These are phyloP conservation scores for Catharus minimus DNA, from an alignment of 2,113 vertebrate species.

Conservation along the genomic window DNA sequence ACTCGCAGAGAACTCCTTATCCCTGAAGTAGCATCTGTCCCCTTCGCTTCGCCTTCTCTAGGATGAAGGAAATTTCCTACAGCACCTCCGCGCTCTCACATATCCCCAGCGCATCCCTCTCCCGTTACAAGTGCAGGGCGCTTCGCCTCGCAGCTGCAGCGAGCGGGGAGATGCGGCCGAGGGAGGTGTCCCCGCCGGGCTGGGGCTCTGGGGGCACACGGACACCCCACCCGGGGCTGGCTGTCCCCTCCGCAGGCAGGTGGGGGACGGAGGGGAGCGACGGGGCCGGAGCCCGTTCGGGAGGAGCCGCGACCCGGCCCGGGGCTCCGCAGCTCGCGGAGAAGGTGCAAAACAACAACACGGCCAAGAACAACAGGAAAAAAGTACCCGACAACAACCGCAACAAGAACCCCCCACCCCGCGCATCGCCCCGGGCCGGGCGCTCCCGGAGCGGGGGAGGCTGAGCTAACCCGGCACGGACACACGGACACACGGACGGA, in stretches of 20 bases:
- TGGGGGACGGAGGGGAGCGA: neutral
- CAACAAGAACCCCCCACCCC: neutral
- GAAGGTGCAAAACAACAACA: neutral
- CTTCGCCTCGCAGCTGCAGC: neutral
- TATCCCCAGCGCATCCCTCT: neutral
- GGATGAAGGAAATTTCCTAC: neutral
- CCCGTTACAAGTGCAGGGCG: neutral
- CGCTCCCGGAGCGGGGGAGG: neutral
- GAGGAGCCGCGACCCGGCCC: neutral
- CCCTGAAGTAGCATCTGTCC: neutral
- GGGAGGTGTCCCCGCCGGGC: neutral
- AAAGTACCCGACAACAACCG: slow-evolving; percentile 11
- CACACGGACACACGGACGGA: neutral
- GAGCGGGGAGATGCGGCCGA: neutral
- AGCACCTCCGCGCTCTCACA: neutral
- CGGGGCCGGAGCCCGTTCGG: neutral
- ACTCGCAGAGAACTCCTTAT: neutral
- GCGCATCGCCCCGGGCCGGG: neutral
- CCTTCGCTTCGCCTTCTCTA: neutral
- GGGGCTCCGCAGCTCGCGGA: neutral
- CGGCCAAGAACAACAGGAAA: neutral
- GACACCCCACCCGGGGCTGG: neutral
- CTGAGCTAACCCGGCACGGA: neutral
- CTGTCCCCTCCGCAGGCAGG: neutral
- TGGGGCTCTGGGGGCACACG: neutral